Evolutionary conservation across 2,113 vertebrate genomes (phyloP).

Genomic region (Cairina moschata): DNA sequence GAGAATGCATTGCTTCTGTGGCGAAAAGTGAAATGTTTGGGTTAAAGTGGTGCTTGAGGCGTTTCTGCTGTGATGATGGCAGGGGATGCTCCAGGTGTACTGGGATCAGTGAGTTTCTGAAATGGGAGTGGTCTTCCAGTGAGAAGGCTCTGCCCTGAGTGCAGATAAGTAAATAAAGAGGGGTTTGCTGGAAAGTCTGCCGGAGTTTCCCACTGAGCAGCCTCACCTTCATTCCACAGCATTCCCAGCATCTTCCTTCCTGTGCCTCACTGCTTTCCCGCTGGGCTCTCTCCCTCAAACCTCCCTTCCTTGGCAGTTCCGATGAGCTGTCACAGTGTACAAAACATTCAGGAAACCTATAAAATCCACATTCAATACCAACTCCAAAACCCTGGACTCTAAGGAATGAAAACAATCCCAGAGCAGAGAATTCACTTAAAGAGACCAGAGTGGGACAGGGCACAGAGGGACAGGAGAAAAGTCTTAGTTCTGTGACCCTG

Average conservation of each 20-base stretch:
- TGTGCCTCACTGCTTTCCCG: background rate
- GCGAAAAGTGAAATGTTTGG: conserved; percentile 30
- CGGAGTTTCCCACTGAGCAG: background rate
- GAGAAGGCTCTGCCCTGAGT: background rate
- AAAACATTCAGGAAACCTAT: conserved; percentile 17
- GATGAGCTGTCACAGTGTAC: background rate
- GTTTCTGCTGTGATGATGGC: conserved; percentile 21
- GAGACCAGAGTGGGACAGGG: background rate
- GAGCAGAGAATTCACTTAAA: conserved; percentile 45
- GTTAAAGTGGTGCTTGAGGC: conserved; percentile 22
- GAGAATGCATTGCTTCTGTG: conserved; percentile 1
- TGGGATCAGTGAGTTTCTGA: background rate
- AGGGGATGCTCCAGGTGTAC: background rate
- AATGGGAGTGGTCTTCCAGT: background rate
- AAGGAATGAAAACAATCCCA: conserved; percentile 15
- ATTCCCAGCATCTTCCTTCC: background rate
- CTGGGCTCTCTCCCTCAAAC: background rate
- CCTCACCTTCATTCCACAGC: background rate
- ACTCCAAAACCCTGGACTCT: background rate
- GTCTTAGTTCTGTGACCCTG: background rate
- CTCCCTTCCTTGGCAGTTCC: conserved; percentile 42
- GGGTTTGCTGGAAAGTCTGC: background rate
- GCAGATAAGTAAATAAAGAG: background rate
- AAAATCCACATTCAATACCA: conserved; percentile 36
- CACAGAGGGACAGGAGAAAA: background rate